phyloP scores from a whole-genome alignment of 2,113 vertebrate genomes.

The Callocephalon fimbriatum region DNA sequence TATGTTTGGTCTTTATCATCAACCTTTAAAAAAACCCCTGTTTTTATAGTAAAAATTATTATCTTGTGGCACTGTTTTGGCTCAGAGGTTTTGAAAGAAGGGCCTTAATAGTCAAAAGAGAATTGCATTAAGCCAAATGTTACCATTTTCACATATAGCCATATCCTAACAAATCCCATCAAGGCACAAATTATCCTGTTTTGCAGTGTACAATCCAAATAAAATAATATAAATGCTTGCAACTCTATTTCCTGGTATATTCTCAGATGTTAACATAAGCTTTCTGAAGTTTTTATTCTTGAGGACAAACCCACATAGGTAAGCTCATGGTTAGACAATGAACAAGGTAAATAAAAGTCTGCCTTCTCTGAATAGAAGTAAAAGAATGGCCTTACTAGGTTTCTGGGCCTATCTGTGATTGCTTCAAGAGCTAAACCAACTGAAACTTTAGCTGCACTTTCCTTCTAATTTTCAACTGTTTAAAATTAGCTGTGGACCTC shows the following conservation, averaged over 20 bases:
- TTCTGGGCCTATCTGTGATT: neutral
- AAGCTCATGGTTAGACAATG: neutral
- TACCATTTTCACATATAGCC: neutral
- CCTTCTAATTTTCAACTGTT: neutral
- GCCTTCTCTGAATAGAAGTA: neutral
- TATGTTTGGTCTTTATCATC: neutral
- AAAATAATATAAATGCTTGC: neutral
- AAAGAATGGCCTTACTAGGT: neutral
- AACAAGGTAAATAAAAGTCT: neutral
- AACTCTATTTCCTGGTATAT: neutral
- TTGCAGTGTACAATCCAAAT: neutral
- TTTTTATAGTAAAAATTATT: neutral
- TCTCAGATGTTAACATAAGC: neutral
- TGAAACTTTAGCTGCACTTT: neutral
- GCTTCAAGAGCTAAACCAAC: neutral
- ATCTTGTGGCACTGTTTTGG: neutral
- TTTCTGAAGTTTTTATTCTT: neutral
- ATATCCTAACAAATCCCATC: neutral
- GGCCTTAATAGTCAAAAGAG: neutral
- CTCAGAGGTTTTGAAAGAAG: neutral
- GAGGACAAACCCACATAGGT: neutral
- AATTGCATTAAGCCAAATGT: neutral
- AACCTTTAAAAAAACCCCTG: neutral
- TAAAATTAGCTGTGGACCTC: neutral
- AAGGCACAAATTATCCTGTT: neutral